Conservation (phyloP, 35 echinoderm and acorn worm genomes). For the Hemicentrotus pulcherrimus region DNA sequence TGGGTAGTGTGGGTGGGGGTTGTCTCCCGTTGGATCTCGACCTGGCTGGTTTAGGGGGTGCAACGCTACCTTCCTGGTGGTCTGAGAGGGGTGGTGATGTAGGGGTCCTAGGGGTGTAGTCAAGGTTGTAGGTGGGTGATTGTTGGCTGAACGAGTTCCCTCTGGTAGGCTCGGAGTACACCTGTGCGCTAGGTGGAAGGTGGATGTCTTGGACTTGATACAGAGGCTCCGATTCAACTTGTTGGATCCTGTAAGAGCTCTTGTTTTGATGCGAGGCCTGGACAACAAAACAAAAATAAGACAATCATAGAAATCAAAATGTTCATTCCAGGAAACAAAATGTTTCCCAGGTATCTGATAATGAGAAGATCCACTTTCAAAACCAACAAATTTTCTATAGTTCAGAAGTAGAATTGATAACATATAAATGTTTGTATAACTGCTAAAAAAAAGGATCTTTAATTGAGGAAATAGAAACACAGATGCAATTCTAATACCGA, state of each 20-base stretch:
- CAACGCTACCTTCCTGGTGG: constrained; percentile 30
- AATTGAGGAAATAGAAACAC: too few species aligned
- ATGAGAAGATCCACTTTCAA: neutral
- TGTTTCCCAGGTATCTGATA: neutral
- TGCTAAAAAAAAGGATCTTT: too few species aligned
- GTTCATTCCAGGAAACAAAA: neutral
- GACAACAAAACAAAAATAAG: neutral
- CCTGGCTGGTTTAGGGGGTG: constrained; percentile 88
- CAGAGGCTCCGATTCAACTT: constrained; percentile 51
- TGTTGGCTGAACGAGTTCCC: constrained; percentile 43
- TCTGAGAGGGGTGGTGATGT: constrained; percentile 31
- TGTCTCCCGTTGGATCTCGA: constrained; percentile 56
- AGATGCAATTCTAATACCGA: too few species aligned
- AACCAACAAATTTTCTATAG: neutral
- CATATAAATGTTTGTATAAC: too few species aligned
- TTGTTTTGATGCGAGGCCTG: neutral
- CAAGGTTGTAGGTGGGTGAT: constrained; percentile 57
- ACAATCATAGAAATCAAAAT: neutral
- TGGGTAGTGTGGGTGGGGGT: constrained; percentile 52
- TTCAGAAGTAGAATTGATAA: too few species aligned
- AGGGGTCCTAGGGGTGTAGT: constrained; percentile 48
- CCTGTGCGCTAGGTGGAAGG: constrained; percentile 38
- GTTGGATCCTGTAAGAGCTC: neutral
- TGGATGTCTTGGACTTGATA: constrained; percentile 53
- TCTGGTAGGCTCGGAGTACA: constrained; percentile 46